Base-by-base conservation (phyloP, 1,140 invertebrate species). In the Rhagoletis pomonella region DNA sequence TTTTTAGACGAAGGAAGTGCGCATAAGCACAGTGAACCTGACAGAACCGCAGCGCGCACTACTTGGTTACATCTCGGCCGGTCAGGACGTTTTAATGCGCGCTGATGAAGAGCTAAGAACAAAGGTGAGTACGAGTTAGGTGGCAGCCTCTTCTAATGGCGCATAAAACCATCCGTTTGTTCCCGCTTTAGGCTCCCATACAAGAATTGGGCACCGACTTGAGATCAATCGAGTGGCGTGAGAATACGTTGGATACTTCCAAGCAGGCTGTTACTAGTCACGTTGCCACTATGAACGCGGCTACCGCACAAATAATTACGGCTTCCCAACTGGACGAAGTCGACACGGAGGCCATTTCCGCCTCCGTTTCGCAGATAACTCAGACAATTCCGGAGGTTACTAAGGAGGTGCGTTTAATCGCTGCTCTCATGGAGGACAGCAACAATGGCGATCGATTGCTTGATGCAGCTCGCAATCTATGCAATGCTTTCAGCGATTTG, bases 261-360 rank as follows among this genome's bases (percentile, higher is more conserved):
- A 98, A 98, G 91, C 98, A 99, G 93, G 98, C 97, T 90, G 97
- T 99, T 29, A 97, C 97, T 59, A 98, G 97, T 59, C 98, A 99
- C 93, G 97, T 99, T 89, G 99, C 98, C 12, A 98, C 98, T 58
- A 99, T 99, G 98, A 99, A 98, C 94, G 99, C 98, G 1, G 99
- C 99, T 62, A 99, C 99, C 0, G 99, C 99, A 14, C 98, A 99
- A 93, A 95, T 99, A 7, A 98, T 99, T n/a, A 99, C 98, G 0
- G 89, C 91, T 92, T 94, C 96, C 10, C 94, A 96, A 1, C 95
- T 95, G 0, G 97, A 97, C 89, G 96, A 97, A 89, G 96, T 97
- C 4, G 98, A 99, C 93, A 97, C 98, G 91, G 97, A 97, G n/a
- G 97, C 98, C 12, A 97, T 99, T 2, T 98, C 98, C 0, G 97